Base-by-base conservation (phyloP, 2,888 invertebrate genomes). In the Campoplex capitator region DNA sequence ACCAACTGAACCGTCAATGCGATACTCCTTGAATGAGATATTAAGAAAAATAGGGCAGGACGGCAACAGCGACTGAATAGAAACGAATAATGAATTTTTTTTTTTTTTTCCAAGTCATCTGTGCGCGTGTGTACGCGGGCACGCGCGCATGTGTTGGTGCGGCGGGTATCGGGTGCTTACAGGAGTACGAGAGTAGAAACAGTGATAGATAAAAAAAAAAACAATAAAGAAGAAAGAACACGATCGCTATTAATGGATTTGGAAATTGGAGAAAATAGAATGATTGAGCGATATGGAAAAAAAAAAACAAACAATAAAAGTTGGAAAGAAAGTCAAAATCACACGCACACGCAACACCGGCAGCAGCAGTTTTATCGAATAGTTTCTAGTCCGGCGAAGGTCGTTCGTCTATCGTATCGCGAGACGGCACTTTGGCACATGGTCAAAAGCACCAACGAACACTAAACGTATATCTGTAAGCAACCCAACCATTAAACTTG, bases 401-500 rank as follows among this genome's bases (percentile, higher is more conserved):
- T 87, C 86, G 84, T 75, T 87, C 82, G 84, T 87, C 87, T 78
- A 83, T 86, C 79, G 86, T 82, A 81, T 78, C 82, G 84, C 84
- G 83, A 85, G 84, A 62, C 32, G 62, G 79, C 54, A 85, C 86
- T 85, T 86, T 85, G 74, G 80, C 78, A 82, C 84, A 77, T 88
- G 84, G 77, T 83, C 81, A 88, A 87, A 88, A 83, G 80, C 83
- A 80, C 86, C 84, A 85, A 87, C 23, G 23, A 23, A 23, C 81
- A 91, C 91, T 94, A 94, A 93, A 94, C 94, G 94, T 94, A 94
- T 91, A 94, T 94, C 94, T 94, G 94, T 92, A 93, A 94, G 92
- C 93, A 93, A 93, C 93, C 94, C 93, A 94, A 92, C 91, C 91
- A 92, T 92, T 93, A 92, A 87, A 90, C 90, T 89, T 87, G 80